A percentile compares a stretch with the other conserved stretches of the same genome.
Evolutionary conservation across 2,797 vertebrate genomes (phyloP).

Genomic region (Danio jaintianensis): DNA sequence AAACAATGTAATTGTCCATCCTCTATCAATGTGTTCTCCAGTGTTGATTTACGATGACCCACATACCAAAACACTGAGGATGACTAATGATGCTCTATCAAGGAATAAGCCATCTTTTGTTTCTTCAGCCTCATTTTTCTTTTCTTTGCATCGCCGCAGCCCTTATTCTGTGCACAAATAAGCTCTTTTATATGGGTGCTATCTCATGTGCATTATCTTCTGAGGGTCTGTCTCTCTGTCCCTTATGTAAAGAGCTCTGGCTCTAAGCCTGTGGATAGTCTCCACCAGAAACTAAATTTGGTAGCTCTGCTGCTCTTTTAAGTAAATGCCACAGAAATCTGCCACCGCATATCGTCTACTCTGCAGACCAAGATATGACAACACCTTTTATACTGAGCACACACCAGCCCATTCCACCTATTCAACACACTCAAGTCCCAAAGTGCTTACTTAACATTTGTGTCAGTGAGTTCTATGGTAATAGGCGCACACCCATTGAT

Average conservation of each 20-base stretch:
- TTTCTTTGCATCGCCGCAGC: slow-evolving; percentile 34
- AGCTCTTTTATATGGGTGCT: slow-evolving; percentile 17
- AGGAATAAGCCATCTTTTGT: slow-evolving; percentile 41
- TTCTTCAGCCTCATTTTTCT: slow-evolving; percentile 41
- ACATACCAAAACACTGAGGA: slow-evolving; percentile 28
- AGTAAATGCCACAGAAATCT: slow-evolving; percentile 62
- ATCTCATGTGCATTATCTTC: slow-evolving; percentile 34
- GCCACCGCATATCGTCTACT: slow-evolving; percentile 46
- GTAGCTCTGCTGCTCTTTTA: slow-evolving; percentile 58
- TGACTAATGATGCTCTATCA: slow-evolving; percentile 29
- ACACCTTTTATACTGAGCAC: slow-evolving; percentile 56
- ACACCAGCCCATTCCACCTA: slow-evolving; percentile 52
- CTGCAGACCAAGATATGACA: slow-evolving; percentile 55
- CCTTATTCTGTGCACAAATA: slow-evolving; percentile 13
- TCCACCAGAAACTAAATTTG: slow-evolving; percentile 54
- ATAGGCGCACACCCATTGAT: slow-evolving; percentile 72
- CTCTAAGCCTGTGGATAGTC: slow-evolving; percentile 48
- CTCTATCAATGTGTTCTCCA: slow-evolving; percentile 26
- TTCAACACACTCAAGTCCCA: slow-evolving; percentile 61
- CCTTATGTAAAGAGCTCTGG: slow-evolving; percentile 38
- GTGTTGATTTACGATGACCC: slow-evolving; percentile 44
- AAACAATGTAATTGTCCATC: slow-evolving; percentile 30
- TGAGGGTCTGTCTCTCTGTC: slow-evolving; percentile 34
- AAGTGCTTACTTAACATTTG: slow-evolving; percentile 74
- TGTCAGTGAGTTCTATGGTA: slow-evolving; percentile 70